phyloP scores from a whole-genome alignment of 2,113 vertebrate genomes.

The Chaetorhynchus papuensis region DNA sequence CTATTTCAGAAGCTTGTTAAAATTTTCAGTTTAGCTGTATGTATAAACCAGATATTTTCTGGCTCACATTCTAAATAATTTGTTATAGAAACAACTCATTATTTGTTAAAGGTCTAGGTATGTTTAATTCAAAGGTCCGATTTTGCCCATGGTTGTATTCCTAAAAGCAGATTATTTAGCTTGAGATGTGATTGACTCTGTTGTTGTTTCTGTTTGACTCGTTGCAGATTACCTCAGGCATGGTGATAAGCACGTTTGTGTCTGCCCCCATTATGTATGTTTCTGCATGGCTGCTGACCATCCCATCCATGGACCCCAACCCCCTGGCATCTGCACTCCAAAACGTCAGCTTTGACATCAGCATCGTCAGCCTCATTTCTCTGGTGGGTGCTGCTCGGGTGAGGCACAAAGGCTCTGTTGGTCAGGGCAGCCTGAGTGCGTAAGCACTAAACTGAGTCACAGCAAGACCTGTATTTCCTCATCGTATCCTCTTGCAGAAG shows the following conservation, averaged over 20 bases:
- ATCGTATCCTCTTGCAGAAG: background rate
- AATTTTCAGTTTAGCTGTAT: background rate
- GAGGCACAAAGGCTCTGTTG: background rate
- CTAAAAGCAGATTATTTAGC: background rate
- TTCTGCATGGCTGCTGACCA: slow-evolving; percentile 92
- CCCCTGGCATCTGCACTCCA: slow-evolving; percentile 83
- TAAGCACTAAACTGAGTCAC: background rate
- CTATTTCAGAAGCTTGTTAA: background rate
- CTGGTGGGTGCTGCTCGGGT: slow-evolving; percentile 79
- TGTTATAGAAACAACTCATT: background rate
- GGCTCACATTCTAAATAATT: background rate
- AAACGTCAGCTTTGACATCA: slow-evolving; percentile 90
- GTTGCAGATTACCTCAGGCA: slow-evolving; percentile 88
- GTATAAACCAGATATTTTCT: background rate
- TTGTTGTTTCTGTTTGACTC: background rate
- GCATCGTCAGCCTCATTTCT: slow-evolving; percentile 88
- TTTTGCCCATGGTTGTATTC: background rate
- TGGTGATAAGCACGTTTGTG: slow-evolving; percentile 96
- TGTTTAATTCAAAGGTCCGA: background rate
- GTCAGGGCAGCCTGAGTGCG: background rate
- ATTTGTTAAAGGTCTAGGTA: background rate
- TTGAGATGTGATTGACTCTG: background rate
- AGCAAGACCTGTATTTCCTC: accelerated
- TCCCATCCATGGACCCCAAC: slow-evolving; percentile 86
- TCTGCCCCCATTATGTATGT: slow-evolving; percentile 97